Evolutionary conservation across 2,888 invertebrate genomes (phyloP), one percentile per base, ranked within the genome.

Genomic region (Drosophila lacicola): DNA sequence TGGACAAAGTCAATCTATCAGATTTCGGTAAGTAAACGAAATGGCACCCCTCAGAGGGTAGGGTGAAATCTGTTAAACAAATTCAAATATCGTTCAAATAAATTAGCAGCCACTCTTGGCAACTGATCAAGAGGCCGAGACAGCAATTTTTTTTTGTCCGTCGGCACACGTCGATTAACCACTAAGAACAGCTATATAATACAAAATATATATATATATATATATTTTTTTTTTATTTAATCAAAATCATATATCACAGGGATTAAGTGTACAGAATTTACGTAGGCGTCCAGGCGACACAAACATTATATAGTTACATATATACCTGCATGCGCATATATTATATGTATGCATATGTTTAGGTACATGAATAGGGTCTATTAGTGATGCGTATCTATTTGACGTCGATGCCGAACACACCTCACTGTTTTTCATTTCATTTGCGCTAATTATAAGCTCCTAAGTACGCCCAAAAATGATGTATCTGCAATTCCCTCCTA

Each of bases 1-100:
- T 98, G 93, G 97, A 97, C 93, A 97, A 97, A 94, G 96, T 96
- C 85, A 95, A 94, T 91, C 93, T 95, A 81, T 95, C 95, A 53
- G 96, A 96, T 93, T 94, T 96, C 88, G 96, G 96, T 96, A 92
- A 95, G 96, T 94, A 55, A n/a, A 63, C 14, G 1, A 34, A 34
- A 34, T 21, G n/a, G 1, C 3, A 17, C n/a, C 34, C 17, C 41
- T 36, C 11, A 11, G 29, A 3, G 3, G 19, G 17, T 3, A 8
- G 54, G 39, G 39, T 42, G 37, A n/a, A 19, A 29, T 53, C 46
- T 53, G 19, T 57, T 50, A 55, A 62, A 54, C 53, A 57, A 63
- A 76, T 78, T 54, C 42, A 37, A 58, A 58, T 64, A 70, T 54
- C 39, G 68, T 67, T 74, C 34, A 70, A 63, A 67, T 71, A 70